These are phyloP conservation scores for Abrostola tripartita DNA, from an alignment of 2,888 invertebrate genomes.

Conservation along the genomic window DNA sequence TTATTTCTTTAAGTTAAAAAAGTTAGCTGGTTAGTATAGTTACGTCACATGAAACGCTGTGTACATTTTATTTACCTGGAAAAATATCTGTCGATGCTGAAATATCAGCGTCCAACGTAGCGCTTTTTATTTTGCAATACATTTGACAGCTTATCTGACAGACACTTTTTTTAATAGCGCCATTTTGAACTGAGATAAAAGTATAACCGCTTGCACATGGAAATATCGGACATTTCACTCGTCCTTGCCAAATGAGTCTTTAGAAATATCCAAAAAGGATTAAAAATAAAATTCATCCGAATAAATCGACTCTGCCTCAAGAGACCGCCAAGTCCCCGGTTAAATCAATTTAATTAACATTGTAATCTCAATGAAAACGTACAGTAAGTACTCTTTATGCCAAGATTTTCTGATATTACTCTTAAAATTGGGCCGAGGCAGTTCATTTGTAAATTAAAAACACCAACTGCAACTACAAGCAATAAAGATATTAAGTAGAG, in stretches of 20 bases:
- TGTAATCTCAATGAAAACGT: slow-evolving; percentile 57
- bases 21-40: neutral
- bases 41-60: slow-evolving; percentile 1
- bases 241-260: slow-evolving; percentile 28
- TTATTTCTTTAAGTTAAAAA: neutral
- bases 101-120: slow-evolving; percentile 31
- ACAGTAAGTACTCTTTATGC: slow-evolving; percentile 12
- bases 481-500: slow-evolving; percentile 81
- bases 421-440: slow-evolving; percentile 53
- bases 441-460: slow-evolving; percentile 75
- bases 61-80: slow-evolving; percentile 21
- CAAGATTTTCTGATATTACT: slow-evolving; percentile 44
- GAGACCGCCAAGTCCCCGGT: slow-evolving; percentile 52
- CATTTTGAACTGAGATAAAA: slow-evolving; percentile 47
- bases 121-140: slow-evolving; percentile 49
- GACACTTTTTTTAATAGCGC: slow-evolving; percentile 50
- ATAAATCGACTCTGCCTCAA: slow-evolving; percentile 50
- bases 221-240: slow-evolving; percentile 33
- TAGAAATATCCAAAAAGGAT: slow-evolving; percentile 37
- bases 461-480: slow-evolving; percentile 72
- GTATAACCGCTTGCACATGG: slow-evolving; percentile 21
- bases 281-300: slow-evolving; percentile 41
- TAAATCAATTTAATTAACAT: slow-evolving; percentile 73
- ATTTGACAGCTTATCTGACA: slow-evolving; percentile 56
- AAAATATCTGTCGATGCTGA: slow-evolving; percentile 31